Evolutionary conservation across 2,113 vertebrate species (phyloP).

Genomic region (Peucedramus taeniatus): DNA sequence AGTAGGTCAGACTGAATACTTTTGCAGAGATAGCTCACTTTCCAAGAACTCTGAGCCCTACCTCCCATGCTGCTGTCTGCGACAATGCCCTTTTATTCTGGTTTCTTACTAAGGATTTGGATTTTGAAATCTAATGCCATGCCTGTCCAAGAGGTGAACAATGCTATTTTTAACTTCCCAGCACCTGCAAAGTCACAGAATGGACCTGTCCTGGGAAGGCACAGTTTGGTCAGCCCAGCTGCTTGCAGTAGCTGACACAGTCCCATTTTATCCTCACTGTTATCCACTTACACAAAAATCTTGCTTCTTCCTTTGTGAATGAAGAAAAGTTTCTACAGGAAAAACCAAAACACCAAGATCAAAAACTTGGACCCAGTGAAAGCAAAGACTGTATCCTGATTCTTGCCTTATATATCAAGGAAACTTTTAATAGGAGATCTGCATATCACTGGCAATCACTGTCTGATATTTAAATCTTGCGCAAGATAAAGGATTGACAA

Average conservation of each 20-base stretch:
- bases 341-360: neutral
- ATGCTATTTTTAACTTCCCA: neutral
- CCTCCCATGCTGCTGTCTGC: neutral
- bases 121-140: conserved; percentile 28
- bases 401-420: neutral
- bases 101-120: neutral
- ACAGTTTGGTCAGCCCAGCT: neutral
- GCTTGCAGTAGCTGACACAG: neutral
- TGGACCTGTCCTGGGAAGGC: neutral
- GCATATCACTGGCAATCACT: neutral
- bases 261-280: neutral
- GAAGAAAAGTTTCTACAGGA: neutral
- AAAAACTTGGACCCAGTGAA: neutral
- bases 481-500: neutral
- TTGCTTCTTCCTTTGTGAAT: neutral
- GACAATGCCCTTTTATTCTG: conserved; percentile 55
- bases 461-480: neutral
- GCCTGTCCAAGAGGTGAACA: neutral
- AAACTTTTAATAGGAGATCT: neutral
- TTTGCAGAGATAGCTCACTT: conserved; percentile 2
- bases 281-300: neutral
- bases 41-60: neutral
- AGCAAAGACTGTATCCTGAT: neutral
- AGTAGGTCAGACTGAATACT: neutral
- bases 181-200: conserved; percentile 19